Conservation (phyloP, 53 echinoderm and acorn worm species). For the Apostichopus leukothele region DNA sequence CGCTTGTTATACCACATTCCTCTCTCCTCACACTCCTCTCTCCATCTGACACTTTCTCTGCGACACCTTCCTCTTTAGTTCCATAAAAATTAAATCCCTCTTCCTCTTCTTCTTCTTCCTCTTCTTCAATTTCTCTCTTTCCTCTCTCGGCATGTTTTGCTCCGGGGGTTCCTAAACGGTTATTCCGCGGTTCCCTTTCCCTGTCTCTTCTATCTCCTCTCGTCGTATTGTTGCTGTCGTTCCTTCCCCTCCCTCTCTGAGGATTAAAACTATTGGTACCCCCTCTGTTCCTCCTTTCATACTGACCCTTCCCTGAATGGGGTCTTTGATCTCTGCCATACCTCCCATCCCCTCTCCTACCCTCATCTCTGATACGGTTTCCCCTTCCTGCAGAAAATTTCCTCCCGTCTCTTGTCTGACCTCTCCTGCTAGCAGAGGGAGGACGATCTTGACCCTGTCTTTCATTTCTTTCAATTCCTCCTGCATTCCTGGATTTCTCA, state of each 20-base stretch:
- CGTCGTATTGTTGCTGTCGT: background rate
- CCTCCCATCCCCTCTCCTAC: conserved; percentile 1
- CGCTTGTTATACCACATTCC: background rate
- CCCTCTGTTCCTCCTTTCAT: conserved; percentile 1
- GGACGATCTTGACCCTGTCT: background rate
- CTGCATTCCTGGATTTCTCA: background rate
- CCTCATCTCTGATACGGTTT: conserved; percentile 11
- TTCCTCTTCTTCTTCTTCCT: background rate
- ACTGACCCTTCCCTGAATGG: background rate
- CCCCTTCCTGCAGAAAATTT: background rate
- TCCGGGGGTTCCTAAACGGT: background rate
- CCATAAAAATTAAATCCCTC: background rate
- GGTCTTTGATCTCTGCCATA: background rate
- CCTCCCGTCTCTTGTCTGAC: background rate
- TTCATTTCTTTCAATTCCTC: background rate
- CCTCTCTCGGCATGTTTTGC: background rate
- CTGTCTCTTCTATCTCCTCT: background rate
- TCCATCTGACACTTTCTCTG: background rate
- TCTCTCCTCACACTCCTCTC: background rate
- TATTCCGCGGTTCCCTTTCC: background rate
- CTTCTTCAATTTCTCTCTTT: background rate
- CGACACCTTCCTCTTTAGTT: background rate
- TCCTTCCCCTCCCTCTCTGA: background rate
- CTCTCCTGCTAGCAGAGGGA: background rate
- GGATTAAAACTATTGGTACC: background rate